phyloP scores from a whole-genome alignment of 2,797 vertebrate genomes.

The Coreius guichenoti region DNA sequence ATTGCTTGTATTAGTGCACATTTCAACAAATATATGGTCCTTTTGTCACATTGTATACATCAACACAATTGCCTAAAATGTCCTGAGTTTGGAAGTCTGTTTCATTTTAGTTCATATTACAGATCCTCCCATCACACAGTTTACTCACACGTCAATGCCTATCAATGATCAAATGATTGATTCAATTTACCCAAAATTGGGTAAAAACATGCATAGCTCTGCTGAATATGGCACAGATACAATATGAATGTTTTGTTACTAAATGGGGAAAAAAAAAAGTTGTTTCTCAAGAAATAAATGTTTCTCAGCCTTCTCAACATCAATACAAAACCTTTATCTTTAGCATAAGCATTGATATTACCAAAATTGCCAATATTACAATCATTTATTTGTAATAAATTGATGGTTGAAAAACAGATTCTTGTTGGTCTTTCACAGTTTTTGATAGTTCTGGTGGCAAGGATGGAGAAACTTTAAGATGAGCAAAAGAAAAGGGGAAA shows the following conservation, averaged over 20 bases:
- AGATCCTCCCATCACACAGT: constrained; percentile 74
- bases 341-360: not conserved
- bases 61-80: not conserved
- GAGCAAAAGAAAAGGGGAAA: not conserved
- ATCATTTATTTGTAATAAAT: not conserved
- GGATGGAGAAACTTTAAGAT: not conserved
- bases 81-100: not conserved
- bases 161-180: constrained; percentile 37
- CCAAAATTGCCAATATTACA: not conserved
- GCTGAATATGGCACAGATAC: not conserved
- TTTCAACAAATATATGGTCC: not conserved
- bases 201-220: constrained; percentile 21
- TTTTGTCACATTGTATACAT: not conserved
- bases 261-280: not conserved
- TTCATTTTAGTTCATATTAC: constrained; percentile 60
- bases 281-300: not conserved
- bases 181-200: constrained; percentile 12
- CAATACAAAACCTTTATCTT: not conserved
- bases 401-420: not conserved
- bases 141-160: constrained; percentile 59
- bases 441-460: not conserved
- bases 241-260: constrained; percentile 14
- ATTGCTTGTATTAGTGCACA: not conserved
- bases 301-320: not conserved
- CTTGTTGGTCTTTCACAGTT: not conserved